Base-by-base conservation (phyloP, 2,113 vertebrate species). In the Piprites chloris region DNA sequence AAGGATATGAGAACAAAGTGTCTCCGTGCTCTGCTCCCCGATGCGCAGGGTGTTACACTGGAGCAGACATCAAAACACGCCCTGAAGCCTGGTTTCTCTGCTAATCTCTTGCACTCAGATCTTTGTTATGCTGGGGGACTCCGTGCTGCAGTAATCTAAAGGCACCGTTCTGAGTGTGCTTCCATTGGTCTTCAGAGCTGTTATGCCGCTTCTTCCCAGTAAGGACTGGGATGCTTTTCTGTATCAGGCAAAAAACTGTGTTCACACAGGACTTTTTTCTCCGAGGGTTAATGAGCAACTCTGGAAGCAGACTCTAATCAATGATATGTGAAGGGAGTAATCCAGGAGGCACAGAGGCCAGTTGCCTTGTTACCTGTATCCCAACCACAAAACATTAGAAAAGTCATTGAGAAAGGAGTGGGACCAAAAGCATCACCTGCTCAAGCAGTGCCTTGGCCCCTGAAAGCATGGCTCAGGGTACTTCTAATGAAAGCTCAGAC, bases 1-100 rank as follows among this genome's bases (percentile, higher is more conserved):
- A 72, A 95, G 89, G 66, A 94, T 76, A 68, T 10, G 83, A 92
- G 97, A 93, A 97, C 93, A 97, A 75, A 95, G 78, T 5, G 94
- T 95, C 86, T 96, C 90, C 56, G 65, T 22, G 68, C 71, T 42
- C 73, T 30, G 33, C 89, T 96, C 88, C 76, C 94, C 89, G 92
- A 92, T 82, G 96, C 14, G 39, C 41, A 32, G 66, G 78, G 80
- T 50, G 50, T 65, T 93, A 73, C 71, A 59, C 39, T 67, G 87
- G 67, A 66, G 52, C 56, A 84, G 74, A 65, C 94, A 94, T 82
- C 84, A 90, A 95, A 96, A 88, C 87, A 90, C 82, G 65, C 62
- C 35, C 76, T 67, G 41, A 7, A 87, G 90, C 58, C 23, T 77
- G 72, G 14, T 76, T 89, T 84, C 83, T 91, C 82, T 77, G 82